phyloP scores from a whole-genome alignment of 2,888 invertebrate species.

The Hanleya hanleyi region DNA sequence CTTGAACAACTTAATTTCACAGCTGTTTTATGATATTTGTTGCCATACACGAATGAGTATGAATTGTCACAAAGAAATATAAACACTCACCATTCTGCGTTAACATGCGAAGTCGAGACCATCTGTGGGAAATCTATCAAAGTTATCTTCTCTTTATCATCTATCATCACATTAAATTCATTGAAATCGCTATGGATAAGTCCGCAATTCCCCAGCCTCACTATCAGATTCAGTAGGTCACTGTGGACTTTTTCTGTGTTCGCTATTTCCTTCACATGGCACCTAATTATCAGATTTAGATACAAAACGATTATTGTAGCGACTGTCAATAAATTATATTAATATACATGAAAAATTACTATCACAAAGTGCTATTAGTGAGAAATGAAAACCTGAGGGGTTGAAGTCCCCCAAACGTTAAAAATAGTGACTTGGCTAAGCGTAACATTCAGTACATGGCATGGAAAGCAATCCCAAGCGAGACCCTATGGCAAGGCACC shows the following conservation, averaged over 20 bases:
- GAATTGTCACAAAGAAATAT: too few relatives aligned
- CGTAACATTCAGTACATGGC: too few relatives aligned
- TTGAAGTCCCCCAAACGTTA: too few relatives aligned
- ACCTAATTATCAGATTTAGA: too few relatives aligned
- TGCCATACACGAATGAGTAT: too few relatives aligned
- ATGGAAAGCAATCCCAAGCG: too few relatives aligned
- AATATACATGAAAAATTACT: neutral
- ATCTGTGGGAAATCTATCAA: slow-evolving; percentile 99
- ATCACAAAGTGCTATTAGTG: too few relatives aligned
- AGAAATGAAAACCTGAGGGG: too few relatives aligned
- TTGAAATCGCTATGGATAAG: slow-evolving; percentile 99
- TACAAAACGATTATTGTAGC: neutral
- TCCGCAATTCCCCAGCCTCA: slow-evolving; percentile 92
- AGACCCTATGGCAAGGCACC: too few relatives aligned
- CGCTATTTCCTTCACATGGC: slow-evolving; percentile 78
- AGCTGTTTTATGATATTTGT: too few relatives aligned
- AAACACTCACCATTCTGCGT: slow-evolving; percentile 85
- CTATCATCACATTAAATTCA: slow-evolving; percentile 95
- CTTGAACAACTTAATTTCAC: too few relatives aligned
- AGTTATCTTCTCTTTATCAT: slow-evolving; percentile 81
- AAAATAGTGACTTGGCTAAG: neutral
- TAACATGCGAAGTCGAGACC: slow-evolving; percentile 94
- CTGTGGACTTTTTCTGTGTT: slow-evolving; percentile 89
- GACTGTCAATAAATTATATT: neutral
- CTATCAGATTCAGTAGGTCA: slow-evolving; percentile 93